A percentile compares a stretch with the other conserved stretches of the same genome.
These are phyloP conservation scores for Psephotus haematonotus DNA, from an alignment of 2,113 vertebrate genomes.

Conservation along the genomic window DNA sequence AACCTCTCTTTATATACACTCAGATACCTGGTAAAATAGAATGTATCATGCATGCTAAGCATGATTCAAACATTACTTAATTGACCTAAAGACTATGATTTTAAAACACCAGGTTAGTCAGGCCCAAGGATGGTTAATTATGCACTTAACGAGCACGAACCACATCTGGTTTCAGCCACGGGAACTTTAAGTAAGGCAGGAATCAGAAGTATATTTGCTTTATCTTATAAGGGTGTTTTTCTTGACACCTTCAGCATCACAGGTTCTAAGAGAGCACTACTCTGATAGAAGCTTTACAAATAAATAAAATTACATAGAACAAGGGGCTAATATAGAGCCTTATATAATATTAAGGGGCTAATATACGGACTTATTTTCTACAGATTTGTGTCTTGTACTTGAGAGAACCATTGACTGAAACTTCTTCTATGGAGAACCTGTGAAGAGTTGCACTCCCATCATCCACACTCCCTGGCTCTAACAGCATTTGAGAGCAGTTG, in stretches of 20 bases:
- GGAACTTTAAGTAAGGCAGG: neutral
- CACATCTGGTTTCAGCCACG: neutral
- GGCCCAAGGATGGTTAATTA: neutral
- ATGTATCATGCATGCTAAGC: neutral
- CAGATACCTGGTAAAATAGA: neutral
- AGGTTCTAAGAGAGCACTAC: neutral
- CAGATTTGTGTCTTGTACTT: neutral
- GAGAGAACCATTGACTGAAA: neutral
- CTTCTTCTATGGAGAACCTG: neutral
- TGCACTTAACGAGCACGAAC: neutral
- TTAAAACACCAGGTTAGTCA: neutral
- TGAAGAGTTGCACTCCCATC: neutral
- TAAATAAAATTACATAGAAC: neutral
- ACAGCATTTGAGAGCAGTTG: neutral
- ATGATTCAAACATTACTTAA: neutral
- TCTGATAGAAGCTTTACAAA: neutral
- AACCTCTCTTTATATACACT: neutral
- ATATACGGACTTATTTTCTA: neutral
- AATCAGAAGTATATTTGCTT: neutral
- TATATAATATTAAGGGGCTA: neutral
- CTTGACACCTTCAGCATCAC: neutral
- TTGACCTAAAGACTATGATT: neutral
- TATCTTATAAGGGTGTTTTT: neutral
- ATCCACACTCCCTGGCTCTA: neutral
- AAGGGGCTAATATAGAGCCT: neutral